These are phyloP conservation scores for Dendrocopos noguchii DNA, from an alignment of 2,113 vertebrate genomes.

Conservation along the genomic window DNA sequence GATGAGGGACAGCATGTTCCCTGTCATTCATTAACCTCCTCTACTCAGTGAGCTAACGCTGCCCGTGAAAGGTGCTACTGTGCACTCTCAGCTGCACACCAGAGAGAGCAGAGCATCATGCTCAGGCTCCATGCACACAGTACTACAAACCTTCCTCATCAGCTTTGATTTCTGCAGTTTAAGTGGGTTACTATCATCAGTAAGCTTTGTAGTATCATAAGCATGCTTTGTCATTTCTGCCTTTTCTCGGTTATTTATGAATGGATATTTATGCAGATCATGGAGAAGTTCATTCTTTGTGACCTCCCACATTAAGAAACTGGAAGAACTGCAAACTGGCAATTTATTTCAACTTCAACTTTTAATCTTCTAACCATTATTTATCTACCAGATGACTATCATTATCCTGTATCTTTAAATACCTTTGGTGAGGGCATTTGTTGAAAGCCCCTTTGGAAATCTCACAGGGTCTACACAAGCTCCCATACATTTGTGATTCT, in stretches of 20 bases:
- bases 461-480: background rate
- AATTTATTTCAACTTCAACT: background rate
- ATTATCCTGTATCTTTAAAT: background rate
- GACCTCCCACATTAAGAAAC: background rate
- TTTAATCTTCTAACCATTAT: background rate
- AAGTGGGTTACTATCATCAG: background rate
- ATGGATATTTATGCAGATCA: background rate
- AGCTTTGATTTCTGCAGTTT: background rate
- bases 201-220: background rate
- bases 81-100: background rate
- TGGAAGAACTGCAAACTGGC: background rate
- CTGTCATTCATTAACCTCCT: background rate
- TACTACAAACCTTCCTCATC: background rate
- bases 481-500: background rate
- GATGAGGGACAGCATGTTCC: background rate
- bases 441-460: background rate
- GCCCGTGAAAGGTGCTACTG: background rate
- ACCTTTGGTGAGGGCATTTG: background rate
- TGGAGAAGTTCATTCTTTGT: background rate
- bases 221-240: background rate
- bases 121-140: background rate
- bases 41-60: background rate
- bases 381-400: background rate
- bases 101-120: background rate
- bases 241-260: background rate